phyloP scores from a whole-genome alignment of 2,113 vertebrate genomes.

The Poecile atricapillus region DNA sequence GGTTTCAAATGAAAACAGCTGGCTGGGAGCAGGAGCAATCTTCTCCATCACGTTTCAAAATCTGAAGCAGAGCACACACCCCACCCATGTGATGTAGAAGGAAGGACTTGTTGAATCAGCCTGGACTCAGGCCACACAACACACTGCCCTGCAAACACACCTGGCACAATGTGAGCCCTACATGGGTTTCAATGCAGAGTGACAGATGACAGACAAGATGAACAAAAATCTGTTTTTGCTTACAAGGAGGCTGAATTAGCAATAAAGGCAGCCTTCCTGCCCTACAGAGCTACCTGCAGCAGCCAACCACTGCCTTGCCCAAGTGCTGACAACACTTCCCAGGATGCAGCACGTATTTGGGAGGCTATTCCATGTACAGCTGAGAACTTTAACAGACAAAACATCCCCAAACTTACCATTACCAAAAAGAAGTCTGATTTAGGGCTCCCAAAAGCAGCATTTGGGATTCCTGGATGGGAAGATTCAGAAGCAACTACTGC shows the following conservation, averaged over 20 bases:
- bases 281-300: not conserved
- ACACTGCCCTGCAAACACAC: not conserved
- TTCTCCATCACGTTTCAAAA: not conserved
- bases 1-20: constrained; percentile 20
- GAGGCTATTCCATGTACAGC: not conserved
- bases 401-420: not conserved
- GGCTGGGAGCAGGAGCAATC: not conserved
- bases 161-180: accelerated
- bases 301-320: not conserved
- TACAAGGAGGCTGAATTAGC: not conserved
- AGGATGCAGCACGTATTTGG: not conserved
- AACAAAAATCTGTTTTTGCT: not conserved
- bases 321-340: not conserved
- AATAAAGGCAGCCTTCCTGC: not conserved
- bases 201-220: not conserved
- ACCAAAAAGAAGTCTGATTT: not conserved
- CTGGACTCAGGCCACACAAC: not conserved
- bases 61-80: not conserved
- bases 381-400: not conserved
- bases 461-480: not conserved
- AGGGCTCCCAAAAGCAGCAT: not conserved
- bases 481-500: not conserved
- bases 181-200: not conserved
- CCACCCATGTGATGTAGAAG: not conserved
- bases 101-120: not conserved